Percentiles rank a stretch among this genome's conserved stretches.
phyloP scores from a whole-genome alignment of 1,140 invertebrate species.

The Phortica variegata region DNA sequence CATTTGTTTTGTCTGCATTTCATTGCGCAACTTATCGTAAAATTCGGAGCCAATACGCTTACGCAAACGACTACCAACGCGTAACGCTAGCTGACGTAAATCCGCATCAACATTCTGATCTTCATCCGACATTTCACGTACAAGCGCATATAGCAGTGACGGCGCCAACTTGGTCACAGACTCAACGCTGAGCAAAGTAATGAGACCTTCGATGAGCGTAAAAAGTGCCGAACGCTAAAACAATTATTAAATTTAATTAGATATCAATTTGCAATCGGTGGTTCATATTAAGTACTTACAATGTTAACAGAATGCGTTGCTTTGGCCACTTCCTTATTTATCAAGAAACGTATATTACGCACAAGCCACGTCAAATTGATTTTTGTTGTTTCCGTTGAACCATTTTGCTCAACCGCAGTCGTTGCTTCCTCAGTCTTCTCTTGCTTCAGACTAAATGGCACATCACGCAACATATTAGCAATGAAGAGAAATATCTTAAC shows the following conservation, averaged over 20 bases:
- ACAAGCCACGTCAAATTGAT: constrained; percentile 62
- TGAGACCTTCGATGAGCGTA: constrained; percentile 71
- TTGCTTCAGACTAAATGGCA: constrained; percentile 54
- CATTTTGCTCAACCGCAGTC: constrained; percentile 7
- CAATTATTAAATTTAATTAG: constrained; percentile 10
- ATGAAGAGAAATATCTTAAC: constrained; percentile 74
- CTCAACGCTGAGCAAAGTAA: constrained; percentile 60
- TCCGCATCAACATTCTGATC: constrained; percentile 61
- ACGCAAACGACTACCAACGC: constrained; percentile 68
- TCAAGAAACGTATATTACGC: constrained; percentile 62
- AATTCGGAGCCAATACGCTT: constrained; percentile 65
- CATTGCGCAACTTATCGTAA: constrained; percentile 64
- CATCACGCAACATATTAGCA: constrained; percentile 63
- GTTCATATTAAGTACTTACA: constrained; percentile 47
- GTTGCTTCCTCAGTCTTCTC: constrained; percentile 19
- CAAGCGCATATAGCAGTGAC: constrained; percentile 66
- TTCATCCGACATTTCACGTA: constrained; percentile 66
- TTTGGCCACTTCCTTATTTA: constrained; percentile 63
- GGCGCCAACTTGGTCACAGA: constrained; percentile 58
- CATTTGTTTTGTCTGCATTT: constrained; percentile 62
- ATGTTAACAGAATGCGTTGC: constrained; percentile 58
- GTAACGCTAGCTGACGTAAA: constrained; percentile 64
- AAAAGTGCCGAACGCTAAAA: constrained; percentile 67
- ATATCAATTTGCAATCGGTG: background rate
- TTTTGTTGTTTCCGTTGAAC: constrained; percentile 23